phyloP scores from a whole-genome alignment of 2,113 vertebrate genomes.

The Cephalopholis sonnerati region DNA sequence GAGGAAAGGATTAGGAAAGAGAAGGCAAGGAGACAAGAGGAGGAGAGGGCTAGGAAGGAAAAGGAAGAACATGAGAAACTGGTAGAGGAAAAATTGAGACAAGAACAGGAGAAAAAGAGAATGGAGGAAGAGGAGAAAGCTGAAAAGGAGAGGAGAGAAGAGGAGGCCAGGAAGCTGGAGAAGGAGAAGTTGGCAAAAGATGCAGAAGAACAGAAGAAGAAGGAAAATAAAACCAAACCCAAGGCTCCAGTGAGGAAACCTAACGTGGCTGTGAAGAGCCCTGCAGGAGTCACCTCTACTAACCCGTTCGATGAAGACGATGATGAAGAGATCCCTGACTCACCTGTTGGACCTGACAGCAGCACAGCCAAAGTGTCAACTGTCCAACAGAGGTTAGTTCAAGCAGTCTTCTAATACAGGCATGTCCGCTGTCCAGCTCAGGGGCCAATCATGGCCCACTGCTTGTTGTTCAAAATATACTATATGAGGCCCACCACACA shows the following conservation, averaged over 20 bases:
- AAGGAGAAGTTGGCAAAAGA: not conserved
- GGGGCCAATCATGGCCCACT: no score
- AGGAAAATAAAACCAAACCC: not conserved
- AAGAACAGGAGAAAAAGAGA: not conserved
- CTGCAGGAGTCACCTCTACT: not conserved
- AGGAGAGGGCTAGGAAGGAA: not conserved
- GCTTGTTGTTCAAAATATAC: no score
- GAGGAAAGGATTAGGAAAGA: not conserved
- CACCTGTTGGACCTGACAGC: slow-evolving; percentile 16
- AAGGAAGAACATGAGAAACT: slow-evolving; percentile 19
- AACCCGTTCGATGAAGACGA: slow-evolving; percentile 71
- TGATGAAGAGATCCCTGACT: slow-evolving; percentile 71
- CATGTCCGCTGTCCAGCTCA: no score
- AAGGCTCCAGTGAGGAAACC: not conserved
- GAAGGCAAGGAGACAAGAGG: not conserved
- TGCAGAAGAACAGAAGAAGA: slow-evolving; percentile 5
- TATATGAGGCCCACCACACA: no score
- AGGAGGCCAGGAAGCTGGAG: slow-evolving; percentile 24
- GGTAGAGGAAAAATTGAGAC: not conserved
- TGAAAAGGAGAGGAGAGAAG: slow-evolving; percentile 1
- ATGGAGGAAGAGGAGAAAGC: slow-evolving; percentile 15
- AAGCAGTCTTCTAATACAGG: no score
- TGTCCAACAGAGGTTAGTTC: slow-evolving; percentile 88
- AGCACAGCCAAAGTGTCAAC: slow-evolving; percentile 78
- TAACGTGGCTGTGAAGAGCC: not conserved